These are phyloP conservation scores for Microctonus brassicae DNA, from an alignment of 2,888 invertebrate species.

Conservation along the genomic window DNA sequence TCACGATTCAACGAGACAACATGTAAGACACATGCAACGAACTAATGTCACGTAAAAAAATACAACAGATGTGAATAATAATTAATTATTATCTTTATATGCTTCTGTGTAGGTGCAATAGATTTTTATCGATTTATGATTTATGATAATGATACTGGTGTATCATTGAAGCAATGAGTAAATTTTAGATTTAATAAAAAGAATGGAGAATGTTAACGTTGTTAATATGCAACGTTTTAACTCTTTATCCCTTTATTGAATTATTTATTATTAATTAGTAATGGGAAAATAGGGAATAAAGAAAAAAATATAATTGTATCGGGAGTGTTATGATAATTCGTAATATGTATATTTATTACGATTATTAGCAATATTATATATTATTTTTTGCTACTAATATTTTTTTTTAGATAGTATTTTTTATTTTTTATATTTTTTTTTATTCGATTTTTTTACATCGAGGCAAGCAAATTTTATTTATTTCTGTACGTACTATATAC, in stretches of 20 bases:
- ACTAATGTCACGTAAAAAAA: slow-evolving; percentile 56
- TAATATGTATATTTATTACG: not conserved
- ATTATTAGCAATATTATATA: not conserved
- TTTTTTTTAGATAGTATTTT: not conserved
- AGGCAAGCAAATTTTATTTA: not conserved
- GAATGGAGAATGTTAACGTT: not conserved
- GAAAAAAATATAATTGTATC: not conserved
- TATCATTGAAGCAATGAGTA: not conserved
- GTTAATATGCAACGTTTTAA: not conserved
- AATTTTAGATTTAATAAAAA: not conserved
- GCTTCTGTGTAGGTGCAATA: not conserved
- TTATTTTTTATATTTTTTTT: not conserved
- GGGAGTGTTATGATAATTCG: not conserved
- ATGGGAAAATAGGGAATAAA: not conserved
- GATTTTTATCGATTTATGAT: not conserved
- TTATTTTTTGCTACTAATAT: not conserved
- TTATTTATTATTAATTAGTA: not conserved
- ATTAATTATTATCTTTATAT: slow-evolving; percentile 28
- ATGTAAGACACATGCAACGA: slow-evolving; percentile 56
- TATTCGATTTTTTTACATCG: not conserved
- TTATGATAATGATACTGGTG: too few relatives aligned
- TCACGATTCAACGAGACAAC: slow-evolving; percentile 58
- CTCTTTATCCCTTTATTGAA: not conserved
- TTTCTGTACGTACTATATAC: not conserved
- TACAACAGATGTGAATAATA: slow-evolving; percentile 21